Percentiles rank a stretch among this genome's conserved stretches.
phyloP scores from a whole-genome alignment of 2,113 vertebrate genomes.

The Noctilio leporinus region DNA sequence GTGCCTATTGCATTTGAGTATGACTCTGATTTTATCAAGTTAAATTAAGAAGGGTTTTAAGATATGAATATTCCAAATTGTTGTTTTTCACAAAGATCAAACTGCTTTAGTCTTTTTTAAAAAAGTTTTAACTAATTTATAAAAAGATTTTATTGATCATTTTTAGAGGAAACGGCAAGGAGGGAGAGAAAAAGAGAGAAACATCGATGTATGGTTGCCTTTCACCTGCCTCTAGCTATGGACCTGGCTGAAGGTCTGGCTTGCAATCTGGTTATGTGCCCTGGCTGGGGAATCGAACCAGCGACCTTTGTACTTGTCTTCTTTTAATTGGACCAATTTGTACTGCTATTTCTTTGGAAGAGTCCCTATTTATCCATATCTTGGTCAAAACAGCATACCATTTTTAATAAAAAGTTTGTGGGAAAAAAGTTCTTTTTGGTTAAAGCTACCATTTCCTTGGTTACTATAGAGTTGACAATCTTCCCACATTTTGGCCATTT shows the following conservation, averaged over 20 bases:
- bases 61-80: neutral
- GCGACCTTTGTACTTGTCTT: no score
- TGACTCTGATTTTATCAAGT: neutral
- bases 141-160: no score
- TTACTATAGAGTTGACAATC: neutral
- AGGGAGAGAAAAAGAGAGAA: no score
- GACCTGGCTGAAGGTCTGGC: no score
- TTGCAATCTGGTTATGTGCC: no score
- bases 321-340: neutral
- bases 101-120: neutral
- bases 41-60: no score
- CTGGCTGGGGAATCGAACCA: no score
- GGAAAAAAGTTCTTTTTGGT: neutral
- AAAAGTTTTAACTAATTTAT: no score
- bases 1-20: neutral
- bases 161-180: no score
- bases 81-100: neutral
- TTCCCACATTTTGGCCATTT: neutral
- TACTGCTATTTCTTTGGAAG: neutral
- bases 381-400: neutral
- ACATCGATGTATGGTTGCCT: no score
- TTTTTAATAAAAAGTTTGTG: neutral
- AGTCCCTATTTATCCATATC: neutral
- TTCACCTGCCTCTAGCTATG: no score
- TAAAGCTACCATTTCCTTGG: neutral